Percentiles rank a stretch among this genome's conserved stretches.
Conservation (phyloP, 2,797 vertebrate genomes). For the Ctenosaura bakeri region DNA sequence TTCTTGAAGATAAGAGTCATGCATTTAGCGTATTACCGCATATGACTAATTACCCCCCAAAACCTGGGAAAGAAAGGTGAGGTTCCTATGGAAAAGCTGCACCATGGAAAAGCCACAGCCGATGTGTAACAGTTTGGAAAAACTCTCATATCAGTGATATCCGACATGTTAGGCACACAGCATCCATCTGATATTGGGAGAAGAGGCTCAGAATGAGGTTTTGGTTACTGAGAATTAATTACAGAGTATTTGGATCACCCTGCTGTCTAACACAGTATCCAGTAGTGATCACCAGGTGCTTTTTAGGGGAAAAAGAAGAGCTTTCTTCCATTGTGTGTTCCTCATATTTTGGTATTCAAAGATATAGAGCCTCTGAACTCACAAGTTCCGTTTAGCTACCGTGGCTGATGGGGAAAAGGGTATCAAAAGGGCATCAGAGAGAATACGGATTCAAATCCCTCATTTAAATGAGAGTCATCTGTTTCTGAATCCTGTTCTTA, state of each 20-base stretch:
- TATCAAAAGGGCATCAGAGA: too few relatives aligned
- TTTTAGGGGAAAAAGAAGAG: neutral
- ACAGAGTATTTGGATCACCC: neutral
- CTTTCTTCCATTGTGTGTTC: neutral
- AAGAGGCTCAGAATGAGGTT: neutral
- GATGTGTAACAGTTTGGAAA: neutral
- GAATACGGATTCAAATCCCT: neutral
- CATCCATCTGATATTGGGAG: neutral
- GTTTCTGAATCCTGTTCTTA: neutral
- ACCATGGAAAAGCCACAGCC: neutral
- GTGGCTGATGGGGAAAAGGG: neutral
- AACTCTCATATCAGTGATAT: too few relatives aligned
- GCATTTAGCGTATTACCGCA: neutral
- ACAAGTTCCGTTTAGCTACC: neutral
- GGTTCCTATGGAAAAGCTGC: neutral
- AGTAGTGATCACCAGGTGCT: neutral
- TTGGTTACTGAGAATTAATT: conserved; percentile 1
- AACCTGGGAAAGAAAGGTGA: neutral
- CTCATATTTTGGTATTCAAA: neutral
- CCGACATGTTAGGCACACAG: neutral
- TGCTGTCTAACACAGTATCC: neutral
- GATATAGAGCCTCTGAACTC: neutral
- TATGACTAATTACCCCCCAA: neutral
- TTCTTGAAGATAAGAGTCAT: neutral
- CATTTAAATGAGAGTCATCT: neutral